Percentiles rank a stretch among this genome's conserved stretches.
These are phyloP conservation scores for Emys orbicularis DNA, from an alignment of 2,797 vertebrate genomes.

Conservation along the genomic window DNA sequence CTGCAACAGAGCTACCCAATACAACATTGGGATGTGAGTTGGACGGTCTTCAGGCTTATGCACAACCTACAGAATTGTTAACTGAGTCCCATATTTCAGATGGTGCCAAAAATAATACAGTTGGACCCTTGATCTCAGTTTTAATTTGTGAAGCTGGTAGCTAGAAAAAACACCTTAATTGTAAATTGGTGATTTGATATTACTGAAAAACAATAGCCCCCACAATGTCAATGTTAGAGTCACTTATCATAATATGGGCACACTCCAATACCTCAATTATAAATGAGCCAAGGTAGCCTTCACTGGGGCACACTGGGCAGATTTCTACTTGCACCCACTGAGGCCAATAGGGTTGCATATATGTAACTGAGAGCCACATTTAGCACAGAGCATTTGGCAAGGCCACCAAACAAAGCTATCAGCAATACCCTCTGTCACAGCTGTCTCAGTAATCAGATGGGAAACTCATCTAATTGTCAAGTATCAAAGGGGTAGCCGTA, in stretches of 20 bases:
- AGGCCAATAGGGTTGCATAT: neutral
- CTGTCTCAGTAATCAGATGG: too few relatives aligned
- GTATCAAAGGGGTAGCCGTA: too few relatives aligned
- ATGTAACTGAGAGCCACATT: neutral
- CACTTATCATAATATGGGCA: neutral
- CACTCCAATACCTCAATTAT: accelerated
- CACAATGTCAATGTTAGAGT: neutral
- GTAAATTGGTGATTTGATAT: neutral
- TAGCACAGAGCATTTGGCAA: slow-evolving; percentile 17
- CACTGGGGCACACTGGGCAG: neutral
- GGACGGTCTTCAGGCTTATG: neutral
- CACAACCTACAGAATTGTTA: neutral
- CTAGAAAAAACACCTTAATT: neutral
- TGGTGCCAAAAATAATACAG: neutral
- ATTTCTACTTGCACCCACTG: neutral
- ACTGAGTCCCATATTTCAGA: neutral
- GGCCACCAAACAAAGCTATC: slow-evolving; percentile 33
- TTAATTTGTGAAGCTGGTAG: neutral
- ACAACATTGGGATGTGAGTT: neutral
- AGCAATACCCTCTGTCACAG: neutral
- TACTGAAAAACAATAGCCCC: neutral
- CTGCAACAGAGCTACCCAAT: neutral
- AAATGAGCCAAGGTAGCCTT: neutral
- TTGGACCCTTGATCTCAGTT: neutral
- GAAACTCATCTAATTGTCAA: too few relatives aligned